Evolutionary conservation across 1,140 invertebrate genomes (phyloP), one percentile per base, ranked within the genome.

Genomic region (Drosophila oshimai): DNA sequence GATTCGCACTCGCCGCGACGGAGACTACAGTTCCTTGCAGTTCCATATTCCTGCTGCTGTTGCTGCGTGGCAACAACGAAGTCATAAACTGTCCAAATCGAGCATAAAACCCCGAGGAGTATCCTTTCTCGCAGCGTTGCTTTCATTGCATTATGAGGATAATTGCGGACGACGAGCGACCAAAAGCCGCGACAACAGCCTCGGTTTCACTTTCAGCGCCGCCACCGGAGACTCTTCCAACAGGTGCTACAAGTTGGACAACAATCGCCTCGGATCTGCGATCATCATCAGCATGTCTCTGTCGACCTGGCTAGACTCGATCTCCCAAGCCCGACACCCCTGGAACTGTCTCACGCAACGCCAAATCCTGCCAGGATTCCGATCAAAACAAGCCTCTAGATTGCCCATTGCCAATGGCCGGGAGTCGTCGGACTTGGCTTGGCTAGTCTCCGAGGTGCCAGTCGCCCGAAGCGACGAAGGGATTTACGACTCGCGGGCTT

Each of bases 331-430:
- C 13, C 34, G n/a, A 42, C 33, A 64, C 18, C 34, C 42, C 60
- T 18, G 62, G 24, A 24, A 49, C 58, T 65, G 62, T 65, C 49
- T 86, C 81, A 69, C 81, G 72, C 80, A 86, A 86, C 67, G 67
- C 57, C 72, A 71, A 61, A 61, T 72, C 80, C 71, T 51, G 57
- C 55, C 71, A 50, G 76, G 81, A 87, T 87, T 84, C 54, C 58
- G 81, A 86, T 86, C 72, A 81, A 86, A 86, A 61, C 81, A 73
- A 87, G 81, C 81, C 80, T 54, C 76, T 87, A 87, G 76, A 86
- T 87, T 73, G 79, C 57, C 65, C 68, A 65, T 65, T 49, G 42
- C 58, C 22, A 13, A 15, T 4, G 62, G 20, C 58, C 34, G 24
- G 22, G 44, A 42, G 26, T 60, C 49, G 26, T 31, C 26, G 36